Evolutionary conservation across 1,140 invertebrate genomes (phyloP), one percentile per base, ranked within the genome.

Genomic region (Trichonephila clavata): DNA sequence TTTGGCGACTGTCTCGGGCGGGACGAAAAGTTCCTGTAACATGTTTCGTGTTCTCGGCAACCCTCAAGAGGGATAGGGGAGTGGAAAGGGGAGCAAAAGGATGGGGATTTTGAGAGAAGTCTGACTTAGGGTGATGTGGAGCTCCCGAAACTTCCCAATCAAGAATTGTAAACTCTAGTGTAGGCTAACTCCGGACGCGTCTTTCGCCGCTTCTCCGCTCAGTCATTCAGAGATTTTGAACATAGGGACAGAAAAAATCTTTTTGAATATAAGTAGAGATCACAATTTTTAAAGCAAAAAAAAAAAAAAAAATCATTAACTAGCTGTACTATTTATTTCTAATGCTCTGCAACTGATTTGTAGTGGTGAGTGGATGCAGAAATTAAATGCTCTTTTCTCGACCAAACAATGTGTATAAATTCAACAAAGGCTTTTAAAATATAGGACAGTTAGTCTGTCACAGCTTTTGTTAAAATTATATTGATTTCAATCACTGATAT

Each of bases 31-130:
- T 50, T 57, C 81, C 18, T 24, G 8, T 59, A 7, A 80, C 39
- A 63, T 20, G 61, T 20, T 63, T 21, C 61, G 21, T 21, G 61
- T 80, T 80, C 71, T 20, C 50, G 57, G 83, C 83, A 84, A 84
- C 83, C 83, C 83, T 84, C 6, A 13, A 24, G 71, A 18, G 71
- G 20, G 27, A 1, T 24, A 13, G 71, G 27, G 71, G 71, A 80
- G 71, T 50, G 27, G 61, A 63, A 80, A 24, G 71, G 27, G 20
- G 50, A 84, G 57, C 13, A 84, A 59, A 32, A 84, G 57, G 80
- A 50, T 83, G 80, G 80, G 39, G 39, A 84, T 20, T 84, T n/a
- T 27, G 43, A 84, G 27, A 80, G 71, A 80, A 80, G 71, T 43
- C 27, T 80, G 27, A 80, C 27, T 43, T 80, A 4, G 14, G 61